Conservation (phyloP, 2,113 vertebrate species). For the Zeus faber region DNA sequence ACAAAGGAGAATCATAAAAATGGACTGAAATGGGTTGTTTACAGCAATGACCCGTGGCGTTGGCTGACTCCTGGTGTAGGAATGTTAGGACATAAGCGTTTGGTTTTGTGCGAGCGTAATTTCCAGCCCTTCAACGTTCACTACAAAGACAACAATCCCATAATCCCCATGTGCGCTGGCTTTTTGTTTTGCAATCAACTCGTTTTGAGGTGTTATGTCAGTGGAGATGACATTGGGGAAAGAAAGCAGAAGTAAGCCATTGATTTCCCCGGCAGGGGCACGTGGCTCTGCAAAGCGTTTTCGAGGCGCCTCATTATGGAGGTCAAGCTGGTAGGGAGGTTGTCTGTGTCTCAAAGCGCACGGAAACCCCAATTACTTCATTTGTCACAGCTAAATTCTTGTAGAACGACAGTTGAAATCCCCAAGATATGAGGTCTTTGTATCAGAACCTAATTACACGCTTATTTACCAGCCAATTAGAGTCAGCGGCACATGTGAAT, state of each 20-base stretch:
- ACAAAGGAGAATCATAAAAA: slow-evolving; percentile 10
- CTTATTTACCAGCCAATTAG: slow-evolving; percentile 62
- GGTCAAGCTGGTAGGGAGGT: slow-evolving; percentile 27
- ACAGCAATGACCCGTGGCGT: too few species aligned
- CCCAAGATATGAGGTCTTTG: slow-evolving; percentile 39
- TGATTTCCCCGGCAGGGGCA: background rate
- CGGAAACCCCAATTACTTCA: slow-evolving; percentile 45
- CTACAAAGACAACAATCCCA: background rate
- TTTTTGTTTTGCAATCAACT: background rate
- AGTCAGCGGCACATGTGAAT: slow-evolving; percentile 17
- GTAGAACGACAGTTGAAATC: slow-evolving; percentile 43
- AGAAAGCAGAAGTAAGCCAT: background rate
- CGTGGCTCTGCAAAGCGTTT: background rate
- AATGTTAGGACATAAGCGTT: too few species aligned
- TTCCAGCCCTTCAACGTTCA: too few species aligned
- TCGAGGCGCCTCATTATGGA: slow-evolving; percentile 4
- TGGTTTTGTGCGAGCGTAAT: too few species aligned
- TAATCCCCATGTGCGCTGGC: too few species aligned
- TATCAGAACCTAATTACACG: slow-evolving; percentile 62
- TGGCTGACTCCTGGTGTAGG: too few species aligned
- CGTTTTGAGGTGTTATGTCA: background rate
- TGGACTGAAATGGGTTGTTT: slow-evolving; percentile 11
- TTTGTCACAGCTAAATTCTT: slow-evolving; percentile 48
- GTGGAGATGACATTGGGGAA: background rate
- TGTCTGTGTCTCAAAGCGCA: slow-evolving; percentile 29